Evolutionary conservation across 30 jellyfish, hydroid and myxozoan genomes (phyloP).

Genomic region (Turritopsis dohrnii): DNA sequence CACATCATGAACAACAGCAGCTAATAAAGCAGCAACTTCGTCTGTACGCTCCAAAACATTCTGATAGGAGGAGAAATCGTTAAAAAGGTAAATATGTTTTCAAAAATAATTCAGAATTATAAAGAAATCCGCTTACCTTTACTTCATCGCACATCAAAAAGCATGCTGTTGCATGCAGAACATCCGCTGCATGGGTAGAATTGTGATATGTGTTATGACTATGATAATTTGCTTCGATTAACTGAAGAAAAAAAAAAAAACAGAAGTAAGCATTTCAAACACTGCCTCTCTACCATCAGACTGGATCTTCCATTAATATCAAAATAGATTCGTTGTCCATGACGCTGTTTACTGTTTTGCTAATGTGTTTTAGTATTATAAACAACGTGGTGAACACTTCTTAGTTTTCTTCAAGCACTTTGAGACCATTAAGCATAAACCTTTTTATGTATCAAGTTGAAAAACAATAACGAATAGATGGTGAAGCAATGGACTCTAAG

Average conservation of each 20-base stretch:
- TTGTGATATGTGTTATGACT: conserved; percentile 83
- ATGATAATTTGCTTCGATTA: conserved; percentile 85
- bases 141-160: conserved; percentile 73
- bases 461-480: too few species aligned
- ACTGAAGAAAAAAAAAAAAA: conserved; percentile 33
- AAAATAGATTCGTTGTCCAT: too few species aligned
- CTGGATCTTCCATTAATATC: neutral
- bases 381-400: too few species aligned
- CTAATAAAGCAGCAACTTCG: conserved; percentile 81
- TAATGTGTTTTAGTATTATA: too few species aligned
- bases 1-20: conserved; percentile 97
- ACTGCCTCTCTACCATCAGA: neutral
- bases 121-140: conserved; percentile 37
- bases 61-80: conserved; percentile 22
- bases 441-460: too few species aligned
- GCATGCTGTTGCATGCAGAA: conserved; percentile 81
- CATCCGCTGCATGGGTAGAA: conserved; percentile 98
- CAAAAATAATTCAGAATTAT: too few species aligned
- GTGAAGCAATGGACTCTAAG: too few species aligned
- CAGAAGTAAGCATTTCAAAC: neutral
- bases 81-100: too few species aligned
- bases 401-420: too few species aligned
- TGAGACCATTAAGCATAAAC: too few species aligned
- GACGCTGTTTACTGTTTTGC: too few species aligned
- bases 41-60: conserved; percentile 81